Conservation (phyloP, 1,140 invertebrate genomes). For the Ridgeia piscesae region DNA sequence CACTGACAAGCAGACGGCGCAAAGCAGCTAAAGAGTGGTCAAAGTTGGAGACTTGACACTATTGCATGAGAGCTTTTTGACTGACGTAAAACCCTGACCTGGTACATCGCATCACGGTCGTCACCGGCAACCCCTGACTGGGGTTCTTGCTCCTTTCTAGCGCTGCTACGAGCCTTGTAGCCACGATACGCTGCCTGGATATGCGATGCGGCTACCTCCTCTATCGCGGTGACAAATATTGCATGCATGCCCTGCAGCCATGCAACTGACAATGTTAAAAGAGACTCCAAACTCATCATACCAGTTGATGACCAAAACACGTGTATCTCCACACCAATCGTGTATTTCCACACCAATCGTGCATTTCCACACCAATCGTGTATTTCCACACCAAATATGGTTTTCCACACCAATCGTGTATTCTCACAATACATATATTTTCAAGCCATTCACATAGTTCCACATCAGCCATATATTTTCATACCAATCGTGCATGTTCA, state of each 20-base stretch:
- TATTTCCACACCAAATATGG: neutral
- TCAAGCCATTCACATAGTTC: too few species aligned
- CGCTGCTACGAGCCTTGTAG: neutral
- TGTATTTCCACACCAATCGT: neutral
- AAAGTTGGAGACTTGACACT: too few species aligned
- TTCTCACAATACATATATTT: too few species aligned
- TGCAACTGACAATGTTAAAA: neutral
- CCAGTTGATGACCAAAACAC: neutral
- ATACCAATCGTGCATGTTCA: too few species aligned
- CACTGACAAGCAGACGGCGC: neutral
- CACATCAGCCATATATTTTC: too few species aligned
- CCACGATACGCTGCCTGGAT: slow-evolving; percentile 18
- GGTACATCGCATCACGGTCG: neutral
- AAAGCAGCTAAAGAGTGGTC: neutral
- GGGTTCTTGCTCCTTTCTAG: neutral
- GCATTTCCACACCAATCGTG: neutral
- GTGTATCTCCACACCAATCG: too few species aligned
- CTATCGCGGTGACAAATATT: neutral
- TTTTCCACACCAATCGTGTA: too few species aligned
- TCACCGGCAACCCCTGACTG: neutral
- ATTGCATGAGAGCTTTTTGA: neutral
- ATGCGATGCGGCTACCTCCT: neutral
- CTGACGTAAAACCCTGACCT: neutral
- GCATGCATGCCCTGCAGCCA: neutral
- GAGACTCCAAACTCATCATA: neutral